These are phyloP conservation scores for Plagodis dolabraria DNA, from an alignment of 2,888 invertebrate genomes.

Conservation along the genomic window DNA sequence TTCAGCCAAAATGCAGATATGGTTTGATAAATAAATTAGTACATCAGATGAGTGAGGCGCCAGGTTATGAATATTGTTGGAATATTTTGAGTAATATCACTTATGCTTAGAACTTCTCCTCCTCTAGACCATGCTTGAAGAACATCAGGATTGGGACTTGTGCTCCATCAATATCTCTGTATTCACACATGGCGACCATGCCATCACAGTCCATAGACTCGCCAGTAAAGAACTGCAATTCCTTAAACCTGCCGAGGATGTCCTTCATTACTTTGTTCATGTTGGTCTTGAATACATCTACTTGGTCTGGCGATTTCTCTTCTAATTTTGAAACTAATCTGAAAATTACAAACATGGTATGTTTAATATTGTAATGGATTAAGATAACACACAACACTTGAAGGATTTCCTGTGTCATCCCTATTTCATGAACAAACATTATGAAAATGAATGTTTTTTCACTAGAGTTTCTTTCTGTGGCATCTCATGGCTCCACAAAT, in stretches of 20 bases:
- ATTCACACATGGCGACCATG: constrained; percentile 97
- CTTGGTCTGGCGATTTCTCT: constrained; percentile 92
- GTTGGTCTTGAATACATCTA: constrained; percentile 94
- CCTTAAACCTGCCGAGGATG: constrained; percentile 94
- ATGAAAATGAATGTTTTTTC: constrained; percentile 75
- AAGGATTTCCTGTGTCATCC: constrained; percentile 58
- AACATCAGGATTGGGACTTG: constrained; percentile 96
- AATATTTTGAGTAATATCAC: constrained; percentile 69
- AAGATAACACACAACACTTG: neutral
- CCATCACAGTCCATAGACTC: constrained; percentile 97
- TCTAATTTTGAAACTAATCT: constrained; percentile 92
- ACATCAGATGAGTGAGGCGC: constrained; percentile 65
- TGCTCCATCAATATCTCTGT: constrained; percentile 93
- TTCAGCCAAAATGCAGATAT: constrained; percentile 65
- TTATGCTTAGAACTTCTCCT: constrained; percentile 94
- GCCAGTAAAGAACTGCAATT: constrained; percentile 96
- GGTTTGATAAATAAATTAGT: constrained; percentile 81
- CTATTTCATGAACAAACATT: constrained; percentile 77
- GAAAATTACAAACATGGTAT: constrained; percentile 49
- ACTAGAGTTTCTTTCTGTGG: constrained; percentile 71
- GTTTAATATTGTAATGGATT: neutral
- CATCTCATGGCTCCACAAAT: constrained; percentile 70
- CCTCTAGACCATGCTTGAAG: constrained; percentile 97
- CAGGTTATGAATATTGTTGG: constrained; percentile 50
- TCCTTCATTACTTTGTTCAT: constrained; percentile 98